Base-by-base conservation (phyloP, 2,113 vertebrate genomes). In the human (Homo sapiens) region DNA sequence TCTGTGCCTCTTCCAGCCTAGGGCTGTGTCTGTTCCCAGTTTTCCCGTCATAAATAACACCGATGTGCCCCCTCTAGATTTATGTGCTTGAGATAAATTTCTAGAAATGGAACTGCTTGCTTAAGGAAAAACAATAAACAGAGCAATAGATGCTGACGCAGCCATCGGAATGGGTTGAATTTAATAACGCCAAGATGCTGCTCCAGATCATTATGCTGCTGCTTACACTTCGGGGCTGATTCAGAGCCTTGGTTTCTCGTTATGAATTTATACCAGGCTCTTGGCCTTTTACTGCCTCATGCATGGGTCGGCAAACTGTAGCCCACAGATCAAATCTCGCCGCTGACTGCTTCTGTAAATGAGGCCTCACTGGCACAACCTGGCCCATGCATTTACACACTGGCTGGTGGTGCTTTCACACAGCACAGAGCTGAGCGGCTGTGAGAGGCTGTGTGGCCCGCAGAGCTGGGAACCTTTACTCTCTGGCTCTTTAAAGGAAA, bases 51-150 rank as follows among this genome's bases (percentile, higher is more conserved):
- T 13, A 35, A 72, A 25, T 0, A 25, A 61, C 61, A 17, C 76
- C 0, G 4, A 23, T 0, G 4, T 17, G 38, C 27, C 55, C 43
- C 68, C n/a, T 32, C 50, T 48, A 40, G 48, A 66, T 6, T 9
- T 13, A 23, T 0, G 23, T n/a, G 38, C 55, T n/a, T 17, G 20
- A 18, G 81, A 59, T 20, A n/a, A 76, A 68, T n/a, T 66, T 78
- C 52, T 30, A 61, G 32, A 59, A 38, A 66, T 10, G 43, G 57
- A 93, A 78, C 27, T 90, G 94, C 87, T 52, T 81, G 81, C 38
- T 50, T 32, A n/a, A 45, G 82, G 76, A 68, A 13, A 70, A 40
- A 55, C 52, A 38, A 52, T 17, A 1, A 78, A 22, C 48, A 38
- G 55, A 96, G 38, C 8, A 76, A 92, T 11, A 57, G 66, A 61